Base-by-base conservation (phyloP, 2,888 invertebrate species). In the Drosophila histrio region DNA sequence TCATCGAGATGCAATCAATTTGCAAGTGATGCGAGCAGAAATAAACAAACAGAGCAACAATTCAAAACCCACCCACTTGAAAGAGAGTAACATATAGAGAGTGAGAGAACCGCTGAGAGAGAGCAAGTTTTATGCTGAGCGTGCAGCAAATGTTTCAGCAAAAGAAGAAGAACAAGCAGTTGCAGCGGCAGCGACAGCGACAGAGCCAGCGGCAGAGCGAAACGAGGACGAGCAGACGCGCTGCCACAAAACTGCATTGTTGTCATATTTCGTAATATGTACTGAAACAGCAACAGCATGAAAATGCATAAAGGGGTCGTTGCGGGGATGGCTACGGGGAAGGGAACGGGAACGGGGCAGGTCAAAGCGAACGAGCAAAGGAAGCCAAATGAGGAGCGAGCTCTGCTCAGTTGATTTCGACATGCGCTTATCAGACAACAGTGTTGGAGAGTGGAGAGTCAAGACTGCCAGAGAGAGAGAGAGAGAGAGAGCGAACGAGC, bases 231-330 rank as follows among this genome's bases (percentile, higher is more conserved):
- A 87, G 75, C 79, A 68, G 66, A 69, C 68, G 32, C 62, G 61
- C 58, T 68, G 60, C 58, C 62, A 59, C 67, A 72, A 88, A 79
- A 85, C 87, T 90, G 90, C 90, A 90, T 89, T 89, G 88, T 89
- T 89, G 89, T 88, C 89, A 89, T 90, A 86, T 90, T 90, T 90
- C 90, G 90, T 89, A 90, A 90, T 87, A 60, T 28, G 30, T 38
- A 77, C 79, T 87, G 86, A 79, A 77, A 74, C 87, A 88, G 90
- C 87, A 78, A 75, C 77, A 74, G 56, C 75, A 67, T 47, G 63
- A 72, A 36, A 66, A 60, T 59, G 72, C 44, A 47, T 19, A 65
- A 34, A 30, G 26, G 34, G 26, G 39, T n/a, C 22, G 17, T 24
- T 7, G 4, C 22, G 34, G 41, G 44, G 21, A n/a, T 11, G 28